Evolutionary conservation across 2,797 vertebrate species (phyloP), one percentile per base, ranked within the genome.

Genomic region (Delichon dasypus): DNA sequence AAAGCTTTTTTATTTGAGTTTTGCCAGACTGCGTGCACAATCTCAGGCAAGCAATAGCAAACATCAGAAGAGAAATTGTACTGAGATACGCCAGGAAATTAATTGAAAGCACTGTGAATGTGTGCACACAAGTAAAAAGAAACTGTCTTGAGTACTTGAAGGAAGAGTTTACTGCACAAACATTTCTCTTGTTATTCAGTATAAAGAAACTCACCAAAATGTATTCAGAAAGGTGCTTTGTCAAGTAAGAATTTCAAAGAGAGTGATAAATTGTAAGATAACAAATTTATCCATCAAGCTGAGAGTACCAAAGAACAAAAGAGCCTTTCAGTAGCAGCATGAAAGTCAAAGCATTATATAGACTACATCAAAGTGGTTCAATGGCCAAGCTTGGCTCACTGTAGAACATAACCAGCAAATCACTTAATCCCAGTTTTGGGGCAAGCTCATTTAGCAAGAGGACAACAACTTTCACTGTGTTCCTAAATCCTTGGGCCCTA

Each of bases 161-260:
- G 95, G 77, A 77, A 82, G 66, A 82, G 45, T 88, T 89, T 92
- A 61, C 64, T 77, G 19, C 77, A 91, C 72, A 89, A 94, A 92
- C 9, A 71, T 58, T 85, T 93, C 11, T 85, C n/a, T 74, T 92
- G 58, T 85, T 89, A 76, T 62, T 92, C 60, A 68, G 19, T 64
- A 60, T 64, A 61, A 95, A 67, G 57, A 89, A 87, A 64, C 7
- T 30, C 18, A 3, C 64, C 29, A 83, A 76, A 89, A 91, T 2
- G 0, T 53, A 80, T 91, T 85, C 78, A 76, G 61, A 88, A 92
- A 82, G 12, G 20, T 17, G 15, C 3, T 91, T 93, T 92, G 38
- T 64, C 78, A 74, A 57, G 60, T 11, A 48, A 71, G 45, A 70
- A 51, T 67, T 74, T 79, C 61, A 64, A 87, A 89, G 34, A 68